A percentile compares a stretch with the other conserved stretches of the same genome.
Conservation (phyloP, 2,888 invertebrate species). For the Agriopis marginaria region DNA sequence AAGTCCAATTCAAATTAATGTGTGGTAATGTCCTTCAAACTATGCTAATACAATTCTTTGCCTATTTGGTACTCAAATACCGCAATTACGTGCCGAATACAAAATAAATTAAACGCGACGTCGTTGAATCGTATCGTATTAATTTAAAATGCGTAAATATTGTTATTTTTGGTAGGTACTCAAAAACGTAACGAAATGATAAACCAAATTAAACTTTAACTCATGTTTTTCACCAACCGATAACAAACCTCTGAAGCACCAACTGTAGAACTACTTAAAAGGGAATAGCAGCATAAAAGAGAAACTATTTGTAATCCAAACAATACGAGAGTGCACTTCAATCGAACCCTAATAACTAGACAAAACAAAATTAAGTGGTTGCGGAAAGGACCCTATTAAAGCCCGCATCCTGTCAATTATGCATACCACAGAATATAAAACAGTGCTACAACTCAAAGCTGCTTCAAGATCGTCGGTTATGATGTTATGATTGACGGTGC, state of each 20-base stretch:
- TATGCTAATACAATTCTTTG: slow-evolving; percentile 25
- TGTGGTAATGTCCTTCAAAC: slow-evolving; percentile 12
- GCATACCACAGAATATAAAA: slow-evolving; percentile 10
- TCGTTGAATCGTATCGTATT: background rate
- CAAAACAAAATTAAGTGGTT: slow-evolving; percentile 36
- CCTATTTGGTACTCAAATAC: slow-evolving; percentile 18
- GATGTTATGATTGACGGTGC: slow-evolving; percentile 37
- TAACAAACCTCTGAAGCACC: background rate
- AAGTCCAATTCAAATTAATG: slow-evolving; percentile 13
- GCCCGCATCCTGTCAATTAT: slow-evolving; percentile 58
- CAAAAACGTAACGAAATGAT: background rate
- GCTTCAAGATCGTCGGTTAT: slow-evolving; percentile 30
- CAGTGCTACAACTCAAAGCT: slow-evolving; percentile 19
- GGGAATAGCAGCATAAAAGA: slow-evolving; percentile 26
- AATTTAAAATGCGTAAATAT: background rate
- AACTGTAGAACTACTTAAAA: slow-evolving; percentile 6
- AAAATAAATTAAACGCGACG: slow-evolving; percentile 15
- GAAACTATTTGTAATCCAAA: slow-evolving; percentile 42
- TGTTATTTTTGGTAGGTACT: background rate
- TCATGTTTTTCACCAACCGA: slow-evolving; percentile 2
- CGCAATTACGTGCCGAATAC: slow-evolving; percentile 6
- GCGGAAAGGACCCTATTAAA: slow-evolving; percentile 40
- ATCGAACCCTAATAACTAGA: slow-evolving; percentile 31
- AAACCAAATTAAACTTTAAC: background rate
- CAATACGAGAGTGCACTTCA: slow-evolving; percentile 41